These are phyloP conservation scores for Hylomyscus alleni DNA, from an alignment of 2,797 vertebrate species.

Conservation along the genomic window DNA sequence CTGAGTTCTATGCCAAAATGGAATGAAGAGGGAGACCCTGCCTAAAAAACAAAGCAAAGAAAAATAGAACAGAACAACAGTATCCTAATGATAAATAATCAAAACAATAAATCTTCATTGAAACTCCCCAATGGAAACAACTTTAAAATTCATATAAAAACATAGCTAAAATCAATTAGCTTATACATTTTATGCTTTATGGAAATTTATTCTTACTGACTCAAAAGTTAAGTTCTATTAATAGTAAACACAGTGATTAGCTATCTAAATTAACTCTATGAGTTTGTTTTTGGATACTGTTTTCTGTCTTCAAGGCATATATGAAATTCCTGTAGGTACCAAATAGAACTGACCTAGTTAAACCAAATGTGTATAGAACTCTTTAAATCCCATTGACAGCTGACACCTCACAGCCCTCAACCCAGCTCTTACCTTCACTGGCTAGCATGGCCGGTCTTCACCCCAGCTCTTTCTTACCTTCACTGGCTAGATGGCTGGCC, in stretches of 20 bases:
- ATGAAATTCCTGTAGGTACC: conserved; percentile 62
- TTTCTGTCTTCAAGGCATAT: conserved; percentile 64
- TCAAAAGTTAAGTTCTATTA: conserved; percentile 51
- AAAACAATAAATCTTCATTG: conserved; percentile 60
- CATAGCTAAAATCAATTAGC: conserved; percentile 67
- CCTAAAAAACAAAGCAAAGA: background rate
- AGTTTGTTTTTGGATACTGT: conserved; percentile 32
- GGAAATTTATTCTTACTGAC: background rate
- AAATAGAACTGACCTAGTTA: background rate
- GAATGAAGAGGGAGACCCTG: background rate
- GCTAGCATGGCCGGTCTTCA: background rate
- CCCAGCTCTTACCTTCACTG: background rate
- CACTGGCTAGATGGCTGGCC: background rate
- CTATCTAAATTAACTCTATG: conserved; percentile 51
- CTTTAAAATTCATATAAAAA: conserved; percentile 66
- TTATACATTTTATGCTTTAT: conserved; percentile 54
- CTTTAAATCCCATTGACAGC: conserved; percentile 29
- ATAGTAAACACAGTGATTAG: conserved; percentile 43
- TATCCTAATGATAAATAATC: conserved; percentile 73
- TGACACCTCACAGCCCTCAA: background rate
- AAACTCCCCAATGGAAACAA: conserved; percentile 22
- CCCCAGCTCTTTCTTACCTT: background rate
- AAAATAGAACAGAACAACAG: background rate
- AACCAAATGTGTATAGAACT: background rate
- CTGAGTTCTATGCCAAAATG: background rate